Conservation (phyloP, 2,888 invertebrate species). For the Strigamia crassipes region DNA sequence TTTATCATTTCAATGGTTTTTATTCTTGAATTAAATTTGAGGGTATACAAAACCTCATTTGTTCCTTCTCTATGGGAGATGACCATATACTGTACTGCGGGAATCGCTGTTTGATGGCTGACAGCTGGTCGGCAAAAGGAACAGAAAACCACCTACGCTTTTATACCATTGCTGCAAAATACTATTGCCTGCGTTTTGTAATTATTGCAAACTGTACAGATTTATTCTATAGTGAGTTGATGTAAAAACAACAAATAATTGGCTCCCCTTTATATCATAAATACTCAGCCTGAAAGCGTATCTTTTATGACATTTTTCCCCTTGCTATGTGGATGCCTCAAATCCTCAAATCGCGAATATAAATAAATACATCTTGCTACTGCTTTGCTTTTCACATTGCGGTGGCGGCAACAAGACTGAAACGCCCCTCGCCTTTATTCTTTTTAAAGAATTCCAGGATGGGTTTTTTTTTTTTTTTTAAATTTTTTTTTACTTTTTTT, state of each 20-base stretch:
- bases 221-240: neutral
- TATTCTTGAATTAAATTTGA: too few species aligned
- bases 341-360: neutral
- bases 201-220: neutral
- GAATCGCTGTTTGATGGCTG: neutral
- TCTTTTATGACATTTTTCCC: neutral
- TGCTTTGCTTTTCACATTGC: neutral
- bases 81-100: neutral
- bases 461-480: too few species aligned
- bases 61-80: neutral
- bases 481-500: too few species aligned
- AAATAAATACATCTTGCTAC: slow-evolving; percentile 5
- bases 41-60: neutral
- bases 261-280: neutral
- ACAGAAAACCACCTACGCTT: neutral
- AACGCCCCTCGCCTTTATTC: too few species aligned
- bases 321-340: neutral
- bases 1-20: too few species aligned
- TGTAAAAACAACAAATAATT: slow-evolving; percentile 8
- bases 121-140: neutral
- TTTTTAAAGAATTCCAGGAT: neutral
- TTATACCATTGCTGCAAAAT: neutral
- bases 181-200: neutral
- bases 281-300: neutral
- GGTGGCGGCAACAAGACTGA: neutral